These are phyloP conservation scores for Epinephelus coioides DNA, from an alignment of 2,797 vertebrate genomes.

Conservation along the genomic window DNA sequence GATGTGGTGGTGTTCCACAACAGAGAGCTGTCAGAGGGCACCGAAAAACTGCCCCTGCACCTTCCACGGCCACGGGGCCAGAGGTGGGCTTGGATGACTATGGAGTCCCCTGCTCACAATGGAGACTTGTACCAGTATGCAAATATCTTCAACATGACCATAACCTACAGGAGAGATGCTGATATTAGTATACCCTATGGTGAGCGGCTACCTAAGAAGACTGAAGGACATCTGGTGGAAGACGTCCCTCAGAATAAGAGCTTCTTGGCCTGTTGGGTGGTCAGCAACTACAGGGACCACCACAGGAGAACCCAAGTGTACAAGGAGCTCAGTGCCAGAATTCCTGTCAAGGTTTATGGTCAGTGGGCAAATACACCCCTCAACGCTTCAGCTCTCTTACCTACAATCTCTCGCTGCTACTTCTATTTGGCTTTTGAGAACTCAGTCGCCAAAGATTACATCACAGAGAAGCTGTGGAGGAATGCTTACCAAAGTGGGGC, in stretches of 20 bases:
- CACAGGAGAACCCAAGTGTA: conserved; percentile 87
- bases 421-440: conserved; percentile 98
- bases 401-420: conserved; percentile 88
- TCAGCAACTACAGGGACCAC: conserved; percentile 88
- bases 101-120: conserved; percentile 88
- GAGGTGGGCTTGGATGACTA: conserved; percentile 93
- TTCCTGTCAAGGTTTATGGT: conserved; percentile 89
- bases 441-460: conserved; percentile 89
- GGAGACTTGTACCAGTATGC: conserved; percentile 71
- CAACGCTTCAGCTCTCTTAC: conserved; percentile 80
- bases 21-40: conserved; percentile 71
- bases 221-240: neutral
- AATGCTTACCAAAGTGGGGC: conserved; percentile 88
- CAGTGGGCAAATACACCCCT: conserved; percentile 74
- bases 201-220: conserved; percentile 75
- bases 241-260: conserved; percentile 81
- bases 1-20: conserved; percentile 93
- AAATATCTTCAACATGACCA: conserved; percentile 92
- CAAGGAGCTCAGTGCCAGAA: conserved; percentile 77
- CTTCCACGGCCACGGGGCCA: conserved; percentile 80
- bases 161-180: conserved; percentile 90
- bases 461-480: conserved; percentile 96
- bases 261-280: conserved; percentile 90
- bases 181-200: conserved; percentile 93
- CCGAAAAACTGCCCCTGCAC: conserved; percentile 78